Conservation (phyloP, 2,888 invertebrate genomes). For the Eupeodes luniger region DNA sequence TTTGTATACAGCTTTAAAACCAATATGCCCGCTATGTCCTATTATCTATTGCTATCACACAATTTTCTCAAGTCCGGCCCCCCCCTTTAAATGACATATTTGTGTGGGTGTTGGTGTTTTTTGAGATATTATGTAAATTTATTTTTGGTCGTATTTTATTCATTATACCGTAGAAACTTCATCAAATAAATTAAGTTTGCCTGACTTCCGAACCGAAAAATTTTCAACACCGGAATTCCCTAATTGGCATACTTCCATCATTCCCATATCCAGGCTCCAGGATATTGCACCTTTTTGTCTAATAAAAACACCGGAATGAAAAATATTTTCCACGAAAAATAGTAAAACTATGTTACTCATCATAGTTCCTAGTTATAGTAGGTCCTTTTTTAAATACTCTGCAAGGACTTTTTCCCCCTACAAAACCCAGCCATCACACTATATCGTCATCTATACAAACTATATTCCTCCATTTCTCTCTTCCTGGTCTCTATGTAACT, state of each 20-base stretch:
- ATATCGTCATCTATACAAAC: neutral
- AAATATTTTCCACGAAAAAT: neutral
- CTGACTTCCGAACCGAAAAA: neutral
- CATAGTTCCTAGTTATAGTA: no score
- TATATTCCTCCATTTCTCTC: neutral
- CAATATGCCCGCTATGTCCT: no score
- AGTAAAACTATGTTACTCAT: neutral
- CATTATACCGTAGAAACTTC: neutral
- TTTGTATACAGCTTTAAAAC: no score
- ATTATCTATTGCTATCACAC: no score
- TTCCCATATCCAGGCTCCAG: neutral
- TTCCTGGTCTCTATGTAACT: neutral
- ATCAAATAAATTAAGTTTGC: constrained; percentile 15
- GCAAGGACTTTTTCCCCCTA: neutral
- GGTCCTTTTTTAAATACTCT: neutral
- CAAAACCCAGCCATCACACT: neutral
- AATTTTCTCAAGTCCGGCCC: neutral
- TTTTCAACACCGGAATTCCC: constrained; percentile 10
- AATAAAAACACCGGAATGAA: neutral
- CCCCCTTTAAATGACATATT: neutral
- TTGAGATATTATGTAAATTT: neutral
- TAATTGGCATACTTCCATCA: constrained; percentile 6
- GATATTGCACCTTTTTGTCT: constrained; percentile 24
- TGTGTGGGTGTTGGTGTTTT: constrained; percentile 5
- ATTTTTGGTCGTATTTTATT: neutral